Conservation (phyloP, 2,113 vertebrate species). For the Naja naja region DNA sequence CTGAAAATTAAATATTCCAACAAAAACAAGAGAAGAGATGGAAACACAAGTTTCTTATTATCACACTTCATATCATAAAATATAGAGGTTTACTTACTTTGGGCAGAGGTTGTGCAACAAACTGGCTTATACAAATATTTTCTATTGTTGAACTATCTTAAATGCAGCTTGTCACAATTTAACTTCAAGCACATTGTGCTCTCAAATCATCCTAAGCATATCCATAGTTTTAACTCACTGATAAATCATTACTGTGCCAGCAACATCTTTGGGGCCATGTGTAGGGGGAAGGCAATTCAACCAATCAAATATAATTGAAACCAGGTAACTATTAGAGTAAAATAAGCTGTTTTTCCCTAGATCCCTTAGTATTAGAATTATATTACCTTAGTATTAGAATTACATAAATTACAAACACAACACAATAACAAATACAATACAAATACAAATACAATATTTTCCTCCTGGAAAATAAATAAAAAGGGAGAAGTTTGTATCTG, state of each 20-base stretch:
- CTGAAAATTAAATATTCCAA: conserved; percentile 73
- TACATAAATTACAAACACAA: background rate
- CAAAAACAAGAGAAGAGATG: conserved; percentile 76
- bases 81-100: conserved; percentile 79
- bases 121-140: conserved; percentile 70
- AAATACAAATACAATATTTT: background rate
- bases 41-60: conserved; percentile 88
- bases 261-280: conserved; percentile 52
- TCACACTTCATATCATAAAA: conserved; percentile 85
- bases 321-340: conserved; percentile 54
- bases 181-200: conserved; percentile 49
- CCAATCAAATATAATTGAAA: conserved; percentile 62
- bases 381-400: conserved; percentile 8
- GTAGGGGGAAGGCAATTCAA: conserved; percentile 36
- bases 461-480: background rate
- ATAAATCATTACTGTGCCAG: conserved; percentile 39
- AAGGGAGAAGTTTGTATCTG: background rate
- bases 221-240: conserved; percentile 46
- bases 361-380: conserved; percentile 12
- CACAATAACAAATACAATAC: background rate
- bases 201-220: conserved; percentile 48
- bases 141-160: conserved; percentile 74
- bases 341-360: conserved; percentile 53
- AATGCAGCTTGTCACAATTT: conserved; percentile 65
- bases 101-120: conserved; percentile 76